phyloP scores from a whole-genome alignment of 1,140 invertebrate species.

The Formica selysi region DNA sequence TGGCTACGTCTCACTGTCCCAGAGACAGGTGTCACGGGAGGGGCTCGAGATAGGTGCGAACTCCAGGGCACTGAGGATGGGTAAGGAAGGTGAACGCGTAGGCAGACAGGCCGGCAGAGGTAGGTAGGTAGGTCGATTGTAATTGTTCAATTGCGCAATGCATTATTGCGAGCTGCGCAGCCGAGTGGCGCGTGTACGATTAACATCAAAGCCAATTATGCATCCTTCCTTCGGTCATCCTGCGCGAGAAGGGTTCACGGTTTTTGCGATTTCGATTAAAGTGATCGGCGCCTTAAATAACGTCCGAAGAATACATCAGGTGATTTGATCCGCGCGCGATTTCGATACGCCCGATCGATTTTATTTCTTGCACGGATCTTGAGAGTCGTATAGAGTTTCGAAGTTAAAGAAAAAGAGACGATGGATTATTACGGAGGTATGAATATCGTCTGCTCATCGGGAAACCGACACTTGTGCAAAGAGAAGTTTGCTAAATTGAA shows the following conservation, averaged over 20 bases:
- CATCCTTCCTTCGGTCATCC: constrained; percentile 67
- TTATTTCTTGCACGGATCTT: neutral
- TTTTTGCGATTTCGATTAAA: constrained; percentile 39
- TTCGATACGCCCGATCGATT: constrained; percentile 16
- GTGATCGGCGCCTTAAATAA: neutral
- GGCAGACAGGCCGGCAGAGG: constrained; percentile 70
- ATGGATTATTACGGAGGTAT: constrained; percentile 4
- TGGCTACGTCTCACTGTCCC: constrained; percentile 8
- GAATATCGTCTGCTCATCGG: neutral
- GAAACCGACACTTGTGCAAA: neutral
- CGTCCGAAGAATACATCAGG: neutral
- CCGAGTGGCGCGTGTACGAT: constrained; percentile 74
- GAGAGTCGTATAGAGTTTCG: neutral
- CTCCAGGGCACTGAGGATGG: constrained; percentile 37
- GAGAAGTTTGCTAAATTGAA: constrained; percentile 6
- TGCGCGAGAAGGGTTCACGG: constrained; percentile 30
- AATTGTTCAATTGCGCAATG: constrained; percentile 80
- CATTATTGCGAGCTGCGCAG: constrained; percentile 75
- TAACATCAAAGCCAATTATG: constrained; percentile 82
- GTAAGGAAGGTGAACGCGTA: constrained; percentile 64
- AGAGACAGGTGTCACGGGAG: constrained; percentile 55
- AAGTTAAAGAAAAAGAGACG: constrained; percentile 20
- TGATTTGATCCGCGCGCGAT: neutral
- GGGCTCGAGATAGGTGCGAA: constrained; percentile 40
- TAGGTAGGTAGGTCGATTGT: constrained; percentile 78